These are phyloP conservation scores for Hepsetus odoe DNA, from an alignment of 2,113 vertebrate genomes.

Conservation along the genomic window DNA sequence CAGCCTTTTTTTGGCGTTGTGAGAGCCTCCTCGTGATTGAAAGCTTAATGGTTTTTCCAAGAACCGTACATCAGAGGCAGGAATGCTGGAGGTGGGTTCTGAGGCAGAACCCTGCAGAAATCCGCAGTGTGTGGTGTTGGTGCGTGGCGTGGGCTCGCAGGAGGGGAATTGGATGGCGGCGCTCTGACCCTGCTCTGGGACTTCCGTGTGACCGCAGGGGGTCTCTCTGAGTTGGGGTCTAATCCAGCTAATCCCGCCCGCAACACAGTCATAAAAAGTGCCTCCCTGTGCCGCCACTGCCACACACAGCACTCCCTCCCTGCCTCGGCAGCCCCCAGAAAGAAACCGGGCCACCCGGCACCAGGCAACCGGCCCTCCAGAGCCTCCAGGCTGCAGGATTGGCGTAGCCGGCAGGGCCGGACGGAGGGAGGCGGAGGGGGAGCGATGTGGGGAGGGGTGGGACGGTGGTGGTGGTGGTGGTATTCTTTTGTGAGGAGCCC, in stretches of 20 bases:
- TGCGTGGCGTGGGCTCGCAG: background rate
- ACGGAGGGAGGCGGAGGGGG: constrained; percentile 26
- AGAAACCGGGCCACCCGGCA: background rate
- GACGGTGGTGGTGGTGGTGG: background rate
- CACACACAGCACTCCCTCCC: constrained; percentile 48
- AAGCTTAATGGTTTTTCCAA: no score
- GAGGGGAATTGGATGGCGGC: constrained; percentile 23
- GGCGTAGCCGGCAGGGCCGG: constrained; percentile 27
- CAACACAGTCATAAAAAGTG: constrained; percentile 60
- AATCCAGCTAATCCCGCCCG: constrained; percentile 79
- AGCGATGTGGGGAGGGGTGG: constrained; percentile 7
- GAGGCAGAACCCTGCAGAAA: background rate
- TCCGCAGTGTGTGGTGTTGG: background rate
- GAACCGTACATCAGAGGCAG: background rate
- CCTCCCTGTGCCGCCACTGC: constrained; percentile 48
- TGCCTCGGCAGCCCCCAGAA: constrained; percentile 18
- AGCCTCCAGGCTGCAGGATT: constrained; percentile 31
- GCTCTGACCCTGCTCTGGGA: constrained; percentile 67
- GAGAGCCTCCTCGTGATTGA: background rate
- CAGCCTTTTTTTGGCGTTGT: no score
- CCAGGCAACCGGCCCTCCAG: constrained; percentile 18
- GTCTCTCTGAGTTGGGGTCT: constrained; percentile 69
- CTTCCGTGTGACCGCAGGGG: constrained; percentile 71
- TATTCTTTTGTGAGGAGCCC: constrained; percentile 50
- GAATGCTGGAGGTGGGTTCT: background rate